These are phyloP conservation scores for Apamea anceps DNA, from an alignment of 2,888 invertebrate species.

Conservation along the genomic window DNA sequence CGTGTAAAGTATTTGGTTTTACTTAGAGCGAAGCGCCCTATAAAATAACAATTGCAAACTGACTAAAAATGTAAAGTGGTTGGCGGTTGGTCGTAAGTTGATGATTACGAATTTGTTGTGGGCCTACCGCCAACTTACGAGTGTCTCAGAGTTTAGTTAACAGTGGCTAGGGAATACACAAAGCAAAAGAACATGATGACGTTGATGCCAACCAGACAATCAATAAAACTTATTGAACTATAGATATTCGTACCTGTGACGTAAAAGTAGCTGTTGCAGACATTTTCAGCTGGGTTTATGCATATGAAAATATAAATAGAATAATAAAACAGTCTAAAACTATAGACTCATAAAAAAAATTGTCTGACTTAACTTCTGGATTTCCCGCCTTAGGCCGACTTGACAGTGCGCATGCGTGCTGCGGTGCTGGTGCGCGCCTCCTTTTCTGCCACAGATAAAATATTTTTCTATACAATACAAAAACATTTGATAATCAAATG, in stretches of 20 bases:
- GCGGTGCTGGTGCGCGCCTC: too few species aligned
- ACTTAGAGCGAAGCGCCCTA: not conserved
- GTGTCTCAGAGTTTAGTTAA: not conserved
- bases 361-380: slow-evolving; percentile 4
- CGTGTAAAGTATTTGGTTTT: too few species aligned
- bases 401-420: slow-evolving; percentile 22
- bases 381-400: slow-evolving; percentile 44
- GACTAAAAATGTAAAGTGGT: not conserved
- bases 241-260: slow-evolving; percentile 67
- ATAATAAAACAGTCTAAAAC: slow-evolving; percentile 3
- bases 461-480: not conserved
- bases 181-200: not conserved
- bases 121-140: not conserved
- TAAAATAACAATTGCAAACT: not conserved
- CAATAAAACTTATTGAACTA: not conserved
- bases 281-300: slow-evolving; percentile 58
- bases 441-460: slow-evolving; percentile 23
- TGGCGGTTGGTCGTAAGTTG: not conserved
- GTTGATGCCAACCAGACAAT: not conserved
- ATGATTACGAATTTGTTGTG: not conserved
- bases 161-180: not conserved
- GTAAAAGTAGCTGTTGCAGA: slow-evolving; percentile 70
- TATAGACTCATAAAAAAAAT: not conserved
- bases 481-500: not conserved
- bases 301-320: not conserved